These are phyloP conservation scores for Cephalopterus ornatus DNA, from an alignment of 2,113 vertebrate species.

Conservation along the genomic window DNA sequence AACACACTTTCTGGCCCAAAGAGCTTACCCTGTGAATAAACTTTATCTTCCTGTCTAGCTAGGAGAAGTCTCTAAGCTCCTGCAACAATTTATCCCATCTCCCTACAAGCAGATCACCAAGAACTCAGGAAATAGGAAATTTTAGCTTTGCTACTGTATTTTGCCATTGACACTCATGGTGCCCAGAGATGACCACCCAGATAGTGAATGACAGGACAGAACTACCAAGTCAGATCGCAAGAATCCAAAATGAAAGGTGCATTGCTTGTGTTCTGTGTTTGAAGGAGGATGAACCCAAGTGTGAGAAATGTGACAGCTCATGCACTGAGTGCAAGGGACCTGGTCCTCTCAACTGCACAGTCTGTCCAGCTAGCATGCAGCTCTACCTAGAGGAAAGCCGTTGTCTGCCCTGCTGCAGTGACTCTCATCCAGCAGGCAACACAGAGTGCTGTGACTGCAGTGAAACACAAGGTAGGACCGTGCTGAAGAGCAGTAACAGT, in stretches of 20 bases:
- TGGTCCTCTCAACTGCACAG: constrained; percentile 79
- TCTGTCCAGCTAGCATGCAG: constrained; percentile 74
- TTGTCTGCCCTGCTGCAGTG: constrained; percentile 84
- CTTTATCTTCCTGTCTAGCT: background rate
- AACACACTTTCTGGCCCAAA: background rate
- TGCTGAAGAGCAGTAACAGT: background rate
- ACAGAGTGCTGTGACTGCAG: constrained; percentile 88
- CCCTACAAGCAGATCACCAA: background rate
- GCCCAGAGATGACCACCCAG: background rate
- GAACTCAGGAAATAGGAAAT: background rate
- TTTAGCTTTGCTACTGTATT: background rate
- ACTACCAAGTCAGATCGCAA: background rate
- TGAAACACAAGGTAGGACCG: constrained; percentile 71
- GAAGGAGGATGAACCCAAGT: constrained; percentile 61
- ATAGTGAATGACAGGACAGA: background rate
- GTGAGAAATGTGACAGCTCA: constrained; percentile 79
- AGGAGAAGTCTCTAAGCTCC: background rate
- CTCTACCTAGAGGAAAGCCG: constrained; percentile 78
- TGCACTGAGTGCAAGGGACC: constrained; percentile 88
- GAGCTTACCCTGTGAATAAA: background rate
- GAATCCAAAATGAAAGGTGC: background rate
- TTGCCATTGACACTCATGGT: background rate
- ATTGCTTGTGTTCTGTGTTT: background rate
- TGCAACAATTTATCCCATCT: background rate
- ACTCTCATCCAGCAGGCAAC: background rate